A percentile compares a stretch with the other conserved stretches of the same genome.
Conservation (phyloP, 1,140 invertebrate genomes). For the Pomacea maculata region DNA sequence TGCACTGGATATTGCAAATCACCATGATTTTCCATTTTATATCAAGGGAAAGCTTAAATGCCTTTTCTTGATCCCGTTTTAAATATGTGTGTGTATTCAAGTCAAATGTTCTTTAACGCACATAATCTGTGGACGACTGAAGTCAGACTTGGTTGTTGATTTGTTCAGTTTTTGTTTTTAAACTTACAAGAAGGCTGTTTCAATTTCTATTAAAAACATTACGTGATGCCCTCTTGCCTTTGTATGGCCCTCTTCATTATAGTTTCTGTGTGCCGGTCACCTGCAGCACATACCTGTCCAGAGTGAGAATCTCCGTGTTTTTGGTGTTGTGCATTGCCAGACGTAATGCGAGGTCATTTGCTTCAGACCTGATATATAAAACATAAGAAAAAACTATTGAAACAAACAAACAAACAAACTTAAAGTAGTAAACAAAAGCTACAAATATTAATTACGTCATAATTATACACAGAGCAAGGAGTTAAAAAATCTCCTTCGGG, state of each 20-base stretch:
- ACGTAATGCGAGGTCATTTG: slow-evolving; percentile 95
- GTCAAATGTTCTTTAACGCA: too few species aligned
- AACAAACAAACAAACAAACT: neutral
- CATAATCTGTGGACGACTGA: too few species aligned
- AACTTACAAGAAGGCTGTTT: too few species aligned
- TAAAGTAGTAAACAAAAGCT: neutral
- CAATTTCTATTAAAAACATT: too few species aligned
- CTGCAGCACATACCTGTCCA: slow-evolving; percentile 83
- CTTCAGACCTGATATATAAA: slow-evolving; percentile 82
- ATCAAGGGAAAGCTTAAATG: neutral
- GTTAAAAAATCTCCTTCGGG: neutral
- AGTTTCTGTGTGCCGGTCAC: too few species aligned
- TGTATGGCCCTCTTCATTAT: too few species aligned
- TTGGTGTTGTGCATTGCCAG: slow-evolving; percentile 89
- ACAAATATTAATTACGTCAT: neutral
- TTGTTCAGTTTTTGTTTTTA: too few species aligned
- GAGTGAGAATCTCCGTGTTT: slow-evolving; percentile 86
- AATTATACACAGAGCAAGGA: neutral
- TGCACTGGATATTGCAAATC: neutral
- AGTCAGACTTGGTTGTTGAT: too few species aligned
- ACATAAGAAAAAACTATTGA: neutral
- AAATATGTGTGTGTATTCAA: neutral
- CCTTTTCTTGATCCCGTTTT: neutral
- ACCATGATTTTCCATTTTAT: too few species aligned
- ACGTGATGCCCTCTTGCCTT: too few species aligned